Evolutionary conservation across 2,888 invertebrate species (phyloP), one percentile per base, ranked within the genome.

Genomic region (Hybos culiciformis): DNA sequence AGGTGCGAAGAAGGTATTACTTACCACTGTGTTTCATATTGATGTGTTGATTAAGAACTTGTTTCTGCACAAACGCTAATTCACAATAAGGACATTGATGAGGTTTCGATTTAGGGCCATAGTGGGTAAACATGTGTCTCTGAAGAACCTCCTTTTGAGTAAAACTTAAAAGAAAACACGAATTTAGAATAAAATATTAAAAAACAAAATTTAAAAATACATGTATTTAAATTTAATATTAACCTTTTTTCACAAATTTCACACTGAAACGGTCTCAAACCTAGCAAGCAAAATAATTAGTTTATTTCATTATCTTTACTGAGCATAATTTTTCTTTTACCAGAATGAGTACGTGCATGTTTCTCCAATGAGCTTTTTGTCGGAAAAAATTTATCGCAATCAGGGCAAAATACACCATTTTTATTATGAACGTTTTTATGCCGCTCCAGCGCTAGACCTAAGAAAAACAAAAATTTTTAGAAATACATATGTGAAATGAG

Each of bases 1-100:
- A 32, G 3, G 15, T 32, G 15, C 17, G 32, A 17, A 37, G 71
- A 65, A n/a, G 74, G n/a, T n/a, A n/a, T n/a, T n/a, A 72, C 47
- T 69, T 71, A 40, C 75, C 72, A 32, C 74, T 70, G 56, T 78
- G 78, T 23, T 71, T 67, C 2, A 73, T 64, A 31, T 56, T 56
- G 56, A 74, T 70, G 59, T 84, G 84, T 21, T 75, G 69, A 15
- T 67, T 64, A 15, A 84, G 66, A 38, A 80, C 75, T 51, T 77
- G 75, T 49, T 80, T 78, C 61, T 83, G 83, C 1, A 81, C 79
- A 63, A 81, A 84, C 47, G 78, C 74, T 57, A 77, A 78, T 1
- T 71, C 67, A 54, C 84, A 84, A 48, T 66, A 63, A 1, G 69
- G 60, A 57, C 84, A 84, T 50, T 70, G 69, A 65, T 75, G 77